Evolutionary conservation across 92 coral and sea anemone species (phyloP).

Genomic region (Virgularia gustaviana): DNA sequence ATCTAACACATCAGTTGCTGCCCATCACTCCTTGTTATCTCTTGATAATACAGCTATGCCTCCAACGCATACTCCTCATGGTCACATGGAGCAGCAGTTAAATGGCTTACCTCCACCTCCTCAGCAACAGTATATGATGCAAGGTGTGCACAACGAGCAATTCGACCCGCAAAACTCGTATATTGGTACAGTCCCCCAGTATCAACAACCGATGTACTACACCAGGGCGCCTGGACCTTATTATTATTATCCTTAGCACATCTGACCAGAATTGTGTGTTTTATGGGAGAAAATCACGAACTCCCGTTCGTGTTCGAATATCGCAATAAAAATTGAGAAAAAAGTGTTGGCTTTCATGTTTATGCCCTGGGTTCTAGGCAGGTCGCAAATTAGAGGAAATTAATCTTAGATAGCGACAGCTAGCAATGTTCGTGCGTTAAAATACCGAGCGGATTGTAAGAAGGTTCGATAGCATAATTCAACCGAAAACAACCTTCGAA

Average conservation of each 20-base stretch:
- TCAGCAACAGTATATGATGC: slow-evolving; percentile 23
- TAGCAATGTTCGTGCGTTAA: too few relatives aligned
- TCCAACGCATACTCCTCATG: slow-evolving; percentile 1
- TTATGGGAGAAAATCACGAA: background rate
- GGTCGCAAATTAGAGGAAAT: too few relatives aligned
- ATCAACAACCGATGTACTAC: slow-evolving; percentile 77
- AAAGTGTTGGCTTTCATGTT: too few relatives aligned
- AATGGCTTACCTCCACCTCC: slow-evolving; percentile 32
- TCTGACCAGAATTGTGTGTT: background rate
- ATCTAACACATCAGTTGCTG: slow-evolving; percentile 12
- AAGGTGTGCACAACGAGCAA: slow-evolving; percentile 15
- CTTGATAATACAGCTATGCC: slow-evolving; percentile 18
- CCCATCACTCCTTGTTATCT: slow-evolving; percentile 21
- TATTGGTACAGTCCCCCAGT: slow-evolving; percentile 44
- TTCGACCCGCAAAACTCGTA: slow-evolving; percentile 34
- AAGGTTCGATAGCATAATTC: too few relatives aligned
- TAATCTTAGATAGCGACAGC: too few relatives aligned
- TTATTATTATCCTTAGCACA: slow-evolving; percentile 81
- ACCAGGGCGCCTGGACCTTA: slow-evolving; percentile 73
- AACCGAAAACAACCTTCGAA: too few relatives aligned
- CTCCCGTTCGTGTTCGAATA: slow-evolving; percentile 2
- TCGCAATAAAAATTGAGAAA: slow-evolving; percentile 24
- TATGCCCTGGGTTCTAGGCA: too few relatives aligned
- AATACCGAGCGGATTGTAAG: too few relatives aligned
- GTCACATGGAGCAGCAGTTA: slow-evolving; percentile 25